These are phyloP conservation scores for Torymus texanus DNA, from an alignment of 2,888 invertebrate genomes.

Conservation along the genomic window DNA sequence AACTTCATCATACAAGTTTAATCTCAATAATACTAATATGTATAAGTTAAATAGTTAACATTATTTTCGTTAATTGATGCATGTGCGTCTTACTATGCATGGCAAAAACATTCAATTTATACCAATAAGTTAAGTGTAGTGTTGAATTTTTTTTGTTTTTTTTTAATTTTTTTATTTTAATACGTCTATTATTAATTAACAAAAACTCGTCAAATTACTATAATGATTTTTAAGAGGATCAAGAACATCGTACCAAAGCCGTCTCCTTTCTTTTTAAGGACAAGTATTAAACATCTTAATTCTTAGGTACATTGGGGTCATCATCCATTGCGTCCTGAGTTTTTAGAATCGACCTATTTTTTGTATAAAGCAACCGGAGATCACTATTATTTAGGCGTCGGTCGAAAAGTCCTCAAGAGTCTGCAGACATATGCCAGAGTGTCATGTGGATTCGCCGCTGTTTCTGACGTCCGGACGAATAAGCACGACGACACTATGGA, in stretches of 20 bases:
- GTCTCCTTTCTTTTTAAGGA: constrained; percentile 18
- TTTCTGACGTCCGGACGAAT: constrained; percentile 94
- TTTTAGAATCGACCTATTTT: constrained; percentile 98
- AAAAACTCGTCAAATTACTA: neutral
- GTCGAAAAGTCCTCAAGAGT: constrained; percentile 90
- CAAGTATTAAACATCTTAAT: constrained; percentile 16
- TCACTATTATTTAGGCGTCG: constrained; percentile 95
- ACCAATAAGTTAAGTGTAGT: neutral
- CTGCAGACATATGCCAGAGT: constrained; percentile 93
- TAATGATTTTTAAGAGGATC: constrained; percentile 35
- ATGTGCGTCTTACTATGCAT: neutral
- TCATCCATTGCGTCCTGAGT: constrained; percentile 97
- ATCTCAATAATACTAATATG: neutral
- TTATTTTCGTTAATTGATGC: constrained; percentile 13
- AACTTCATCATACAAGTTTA: neutral
- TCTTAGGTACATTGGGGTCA: constrained; percentile 96
- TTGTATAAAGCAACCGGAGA: constrained; percentile 96
- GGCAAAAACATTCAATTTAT: constrained; percentile 3
- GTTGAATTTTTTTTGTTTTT: constrained; percentile 1
- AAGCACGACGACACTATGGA: constrained; percentile 98
- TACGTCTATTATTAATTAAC: neutral
- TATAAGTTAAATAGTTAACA: neutral
- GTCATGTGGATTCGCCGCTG: constrained; percentile 97
- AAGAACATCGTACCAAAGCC: constrained; percentile 29
- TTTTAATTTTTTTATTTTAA: neutral